Evolutionary conservation across 2,797 vertebrate species (phyloP).

Genomic region (Rachycentron canadum): DNA sequence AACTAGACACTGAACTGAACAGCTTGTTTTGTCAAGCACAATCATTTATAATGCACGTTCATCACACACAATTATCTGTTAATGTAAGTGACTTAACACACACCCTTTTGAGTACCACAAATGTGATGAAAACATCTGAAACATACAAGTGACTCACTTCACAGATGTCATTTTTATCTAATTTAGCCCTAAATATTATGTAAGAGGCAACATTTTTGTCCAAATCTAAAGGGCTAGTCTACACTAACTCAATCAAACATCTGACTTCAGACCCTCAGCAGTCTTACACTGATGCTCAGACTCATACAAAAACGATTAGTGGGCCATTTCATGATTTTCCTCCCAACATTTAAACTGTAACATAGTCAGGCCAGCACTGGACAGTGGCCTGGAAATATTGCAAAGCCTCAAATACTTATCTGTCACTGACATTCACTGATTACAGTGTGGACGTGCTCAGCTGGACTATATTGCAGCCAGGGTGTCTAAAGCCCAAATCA

Average conservation of each 20-base stretch:
- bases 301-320: background rate
- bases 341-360: conserved; percentile 33
- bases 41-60: conserved; percentile 7
- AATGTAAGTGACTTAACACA: conserved; percentile 18
- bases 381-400: conserved; percentile 62
- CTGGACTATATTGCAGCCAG: conserved; percentile 52
- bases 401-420: conserved; percentile 38
- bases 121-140: conserved; percentile 26
- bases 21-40: conserved; percentile 9
- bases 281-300: conserved; percentile 1
- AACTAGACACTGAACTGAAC: conserved; percentile 10
- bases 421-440: conserved; percentile 62
- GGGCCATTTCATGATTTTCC: conserved; percentile 30
- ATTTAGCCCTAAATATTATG: background rate
- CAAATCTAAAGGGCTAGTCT: background rate
- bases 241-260: background rate
- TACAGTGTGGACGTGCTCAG: conserved; percentile 64
- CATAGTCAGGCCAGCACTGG: conserved; percentile 34
- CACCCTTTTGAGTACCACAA: background rate
- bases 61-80: background rate
- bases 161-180: conserved; percentile 2
- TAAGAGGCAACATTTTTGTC: conserved; percentile 3
- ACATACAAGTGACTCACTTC: conserved; percentile 6
- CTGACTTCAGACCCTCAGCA: background rate
- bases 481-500: conserved; percentile 66